Evolutionary conservation across 2,797 vertebrate genomes (phyloP).

Genomic region (Holocentrus rufus): DNA sequence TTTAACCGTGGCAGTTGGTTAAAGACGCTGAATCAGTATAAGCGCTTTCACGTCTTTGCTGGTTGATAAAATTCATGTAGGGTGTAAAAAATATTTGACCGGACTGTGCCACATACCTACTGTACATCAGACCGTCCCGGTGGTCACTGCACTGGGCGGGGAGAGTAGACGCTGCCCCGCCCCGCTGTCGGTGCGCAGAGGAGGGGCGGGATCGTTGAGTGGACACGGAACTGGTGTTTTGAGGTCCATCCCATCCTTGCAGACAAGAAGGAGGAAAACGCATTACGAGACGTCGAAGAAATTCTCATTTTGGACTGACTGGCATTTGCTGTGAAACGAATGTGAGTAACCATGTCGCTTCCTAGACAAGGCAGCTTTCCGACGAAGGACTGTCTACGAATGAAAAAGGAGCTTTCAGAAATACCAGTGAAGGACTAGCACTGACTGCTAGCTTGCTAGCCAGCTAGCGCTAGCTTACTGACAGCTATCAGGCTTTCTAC

Average conservation of each 20-base stretch:
- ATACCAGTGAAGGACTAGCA: constrained; percentile 3
- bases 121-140: not conserved
- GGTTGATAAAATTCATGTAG: no score
- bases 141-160: constrained; percentile 25
- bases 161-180: constrained; percentile 12
- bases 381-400: not conserved
- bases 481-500: not conserved
- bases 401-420: not conserved
- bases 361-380: not conserved
- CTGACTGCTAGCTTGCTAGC: constrained; percentile 26
- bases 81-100: no score
- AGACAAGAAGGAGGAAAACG: constrained; percentile 14
- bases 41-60: no score
- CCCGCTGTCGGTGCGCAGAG: constrained; percentile 4
- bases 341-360: constrained; percentile 63
- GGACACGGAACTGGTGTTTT: constrained; percentile 73
- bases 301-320: constrained; percentile 25
- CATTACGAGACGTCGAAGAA: constrained; percentile 19
- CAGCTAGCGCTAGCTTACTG: constrained; percentile 47
- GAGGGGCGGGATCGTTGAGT: not conserved
- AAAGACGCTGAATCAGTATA: no score
- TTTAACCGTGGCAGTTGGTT: no score
- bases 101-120: no score
- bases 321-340: constrained; percentile 28
- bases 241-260: constrained; percentile 51